Percentiles rank a stretch among this genome's conserved stretches.
Conservation (phyloP, 2,113 vertebrate species). For the Bubo scandiacus region DNA sequence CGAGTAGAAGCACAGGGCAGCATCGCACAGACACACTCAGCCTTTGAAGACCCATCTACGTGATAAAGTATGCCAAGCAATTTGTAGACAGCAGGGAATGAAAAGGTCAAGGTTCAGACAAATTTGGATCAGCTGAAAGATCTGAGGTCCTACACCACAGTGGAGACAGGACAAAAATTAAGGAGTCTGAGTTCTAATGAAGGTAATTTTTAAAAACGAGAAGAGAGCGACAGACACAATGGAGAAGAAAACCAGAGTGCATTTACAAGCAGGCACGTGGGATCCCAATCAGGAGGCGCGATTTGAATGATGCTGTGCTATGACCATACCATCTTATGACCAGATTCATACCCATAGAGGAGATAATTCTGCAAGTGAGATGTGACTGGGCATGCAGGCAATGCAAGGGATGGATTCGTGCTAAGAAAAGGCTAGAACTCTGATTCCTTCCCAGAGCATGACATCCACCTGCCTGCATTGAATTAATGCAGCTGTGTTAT, state of each 20-base stretch:
- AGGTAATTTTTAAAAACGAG: background rate
- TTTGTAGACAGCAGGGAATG: background rate
- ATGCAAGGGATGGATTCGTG: background rate
- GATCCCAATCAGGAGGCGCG: background rate
- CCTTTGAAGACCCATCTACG: background rate
- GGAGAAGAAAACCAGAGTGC: background rate
- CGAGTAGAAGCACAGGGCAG: background rate
- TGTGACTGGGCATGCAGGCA: background rate
- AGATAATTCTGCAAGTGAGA: background rate
- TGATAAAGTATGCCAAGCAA: background rate
- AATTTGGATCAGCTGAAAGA: background rate
- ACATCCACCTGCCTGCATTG: background rate
- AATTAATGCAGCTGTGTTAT: background rate
- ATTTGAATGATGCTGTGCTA: background rate
- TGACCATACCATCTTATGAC: background rate
- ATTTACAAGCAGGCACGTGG: background rate
- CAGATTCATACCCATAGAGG: background rate
- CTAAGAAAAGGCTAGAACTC: background rate
- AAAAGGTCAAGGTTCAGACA: background rate
- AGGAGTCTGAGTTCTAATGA: background rate
- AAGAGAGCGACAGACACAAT: background rate
- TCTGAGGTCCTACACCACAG: background rate
- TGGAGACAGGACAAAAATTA: background rate
- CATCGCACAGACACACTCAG: background rate
- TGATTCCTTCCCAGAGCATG: background rate